Percentiles rank a stretch among this genome's conserved stretches.
Evolutionary conservation across 2,113 vertebrate species (phyloP).

Genomic region (Corythoichthys haematopterus): DNA sequence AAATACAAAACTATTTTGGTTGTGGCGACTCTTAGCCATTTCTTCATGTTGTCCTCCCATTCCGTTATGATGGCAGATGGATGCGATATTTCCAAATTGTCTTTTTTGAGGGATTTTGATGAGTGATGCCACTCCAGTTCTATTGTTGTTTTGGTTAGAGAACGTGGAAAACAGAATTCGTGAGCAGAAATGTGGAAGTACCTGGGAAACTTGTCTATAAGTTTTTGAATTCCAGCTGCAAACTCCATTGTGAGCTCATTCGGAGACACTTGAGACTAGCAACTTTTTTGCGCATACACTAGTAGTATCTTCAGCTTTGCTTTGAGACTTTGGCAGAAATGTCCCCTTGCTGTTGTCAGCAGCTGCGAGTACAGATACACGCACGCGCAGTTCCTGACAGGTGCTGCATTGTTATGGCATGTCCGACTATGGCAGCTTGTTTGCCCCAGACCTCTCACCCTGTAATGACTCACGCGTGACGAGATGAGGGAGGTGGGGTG

Average conservation of each 20-base stretch:
- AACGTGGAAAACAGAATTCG: too few relatives aligned
- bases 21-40: too few relatives aligned
- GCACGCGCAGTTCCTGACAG: conserved; percentile 45
- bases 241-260: not conserved
- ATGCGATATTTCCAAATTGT: too few relatives aligned
- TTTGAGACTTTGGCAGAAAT: not conserved
- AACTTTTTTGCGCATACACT: not conserved
- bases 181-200: too few relatives aligned
- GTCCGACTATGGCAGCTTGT: conserved; percentile 62
- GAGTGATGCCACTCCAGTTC: too few relatives aligned
- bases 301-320: not conserved
- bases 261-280: not conserved
- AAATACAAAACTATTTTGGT: too few relatives aligned
- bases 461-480: not conserved
- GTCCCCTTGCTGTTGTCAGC: conserved; percentile 39
- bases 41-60: too few relatives aligned
- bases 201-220: too few relatives aligned
- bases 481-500: not conserved
- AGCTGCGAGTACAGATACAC: conserved; percentile 44
- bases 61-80: too few relatives aligned
- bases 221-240: not conserved
- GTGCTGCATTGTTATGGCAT: conserved; percentile 64
- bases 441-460: conserved; percentile 46
- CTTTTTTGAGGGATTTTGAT: too few relatives aligned
- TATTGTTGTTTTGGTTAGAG: too few relatives aligned